Percentiles rank a stretch among this genome's conserved stretches.
Evolutionary conservation across 2,113 vertebrate species (phyloP).

Genomic region (Nesoenas mayeri): DNA sequence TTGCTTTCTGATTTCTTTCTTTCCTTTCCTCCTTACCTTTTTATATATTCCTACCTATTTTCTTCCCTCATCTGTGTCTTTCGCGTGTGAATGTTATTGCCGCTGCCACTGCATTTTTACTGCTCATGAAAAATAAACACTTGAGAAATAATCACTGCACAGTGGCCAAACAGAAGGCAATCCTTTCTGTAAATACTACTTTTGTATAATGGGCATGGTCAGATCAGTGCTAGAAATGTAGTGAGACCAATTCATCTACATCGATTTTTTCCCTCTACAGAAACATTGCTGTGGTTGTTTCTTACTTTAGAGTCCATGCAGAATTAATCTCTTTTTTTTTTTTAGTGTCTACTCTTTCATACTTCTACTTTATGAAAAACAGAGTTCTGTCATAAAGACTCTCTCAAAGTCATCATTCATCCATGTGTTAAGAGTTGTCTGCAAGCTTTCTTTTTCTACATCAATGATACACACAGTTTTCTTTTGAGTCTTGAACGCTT

Average conservation of each 20-base stretch:
- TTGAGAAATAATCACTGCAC: conserved; percentile 32
- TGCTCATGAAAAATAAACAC: conserved; percentile 29
- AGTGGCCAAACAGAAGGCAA: conserved; percentile 16
- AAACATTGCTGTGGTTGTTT: not conserved
- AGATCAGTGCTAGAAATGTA: not conserved
- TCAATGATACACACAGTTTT: conserved; percentile 28
- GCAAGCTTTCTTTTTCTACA: conserved; percentile 5
- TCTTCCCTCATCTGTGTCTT: not conserved
- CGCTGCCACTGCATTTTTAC: not conserved
- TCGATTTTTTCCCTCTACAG: not conserved
- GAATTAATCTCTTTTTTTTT: not conserved
- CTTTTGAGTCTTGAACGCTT: conserved; percentile 27
- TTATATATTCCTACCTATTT: not conserved
- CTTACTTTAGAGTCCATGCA: not conserved
- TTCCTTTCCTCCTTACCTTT: not conserved
- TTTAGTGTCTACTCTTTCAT: not conserved
- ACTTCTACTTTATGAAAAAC: conserved; percentile 32
- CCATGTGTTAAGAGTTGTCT: not conserved
- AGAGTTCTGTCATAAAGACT: conserved; percentile 21
- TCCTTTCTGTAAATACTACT: conserved; percentile 32
- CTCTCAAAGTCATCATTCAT: conserved; percentile 57
- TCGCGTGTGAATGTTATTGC: not conserved
- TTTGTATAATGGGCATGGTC: not conserved
- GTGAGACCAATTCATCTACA: conserved; percentile 15
- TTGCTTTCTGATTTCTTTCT: not conserved